These are phyloP conservation scores for Microtus ochrogaster DNA, from an alignment of 2,113 vertebrate genomes.

Conservation along the genomic window DNA sequence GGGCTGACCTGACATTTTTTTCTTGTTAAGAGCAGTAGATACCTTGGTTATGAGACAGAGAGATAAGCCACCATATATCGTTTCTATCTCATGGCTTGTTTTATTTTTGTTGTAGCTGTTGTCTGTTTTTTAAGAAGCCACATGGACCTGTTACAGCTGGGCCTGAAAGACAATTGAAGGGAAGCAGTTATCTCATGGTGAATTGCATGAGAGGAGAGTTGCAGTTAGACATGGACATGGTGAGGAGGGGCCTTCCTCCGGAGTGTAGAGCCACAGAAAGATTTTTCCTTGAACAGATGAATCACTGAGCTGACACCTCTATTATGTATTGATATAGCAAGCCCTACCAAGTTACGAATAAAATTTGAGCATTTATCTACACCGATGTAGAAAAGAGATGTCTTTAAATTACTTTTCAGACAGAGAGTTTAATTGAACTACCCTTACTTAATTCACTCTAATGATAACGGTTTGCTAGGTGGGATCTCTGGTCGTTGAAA, in stretches of 20 bases:
- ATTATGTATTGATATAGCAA: neutral
- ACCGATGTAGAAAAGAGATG: conserved; percentile 18
- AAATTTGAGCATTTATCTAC: conserved; percentile 55
- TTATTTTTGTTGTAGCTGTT: neutral
- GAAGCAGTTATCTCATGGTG: conserved; percentile 56
- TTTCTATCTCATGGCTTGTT: conserved; percentile 41
- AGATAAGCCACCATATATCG: neutral
- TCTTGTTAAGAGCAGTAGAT: conserved; percentile 46
- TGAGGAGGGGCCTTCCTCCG: neutral
- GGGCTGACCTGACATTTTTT: conserved; percentile 32
- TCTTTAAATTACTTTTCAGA: conserved; percentile 58
- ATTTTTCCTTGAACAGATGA: neutral
- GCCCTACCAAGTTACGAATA: conserved; percentile 4
- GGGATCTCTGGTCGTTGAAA: conserved; percentile 65
- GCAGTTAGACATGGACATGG: neutral
- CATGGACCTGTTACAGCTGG: conserved; percentile 35
- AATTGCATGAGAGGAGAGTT: conserved; percentile 34
- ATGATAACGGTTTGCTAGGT: conserved; percentile 44
- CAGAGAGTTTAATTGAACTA: conserved; percentile 51
- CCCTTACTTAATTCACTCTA: conserved; percentile 58
- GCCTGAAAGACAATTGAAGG: conserved; percentile 38
- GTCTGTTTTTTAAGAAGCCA: neutral
- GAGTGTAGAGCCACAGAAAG: neutral
- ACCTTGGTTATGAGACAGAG: conserved; percentile 51
- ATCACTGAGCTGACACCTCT: neutral